phyloP scores from a whole-genome alignment of 2,797 vertebrate genomes.

The Florisuga fusca region DNA sequence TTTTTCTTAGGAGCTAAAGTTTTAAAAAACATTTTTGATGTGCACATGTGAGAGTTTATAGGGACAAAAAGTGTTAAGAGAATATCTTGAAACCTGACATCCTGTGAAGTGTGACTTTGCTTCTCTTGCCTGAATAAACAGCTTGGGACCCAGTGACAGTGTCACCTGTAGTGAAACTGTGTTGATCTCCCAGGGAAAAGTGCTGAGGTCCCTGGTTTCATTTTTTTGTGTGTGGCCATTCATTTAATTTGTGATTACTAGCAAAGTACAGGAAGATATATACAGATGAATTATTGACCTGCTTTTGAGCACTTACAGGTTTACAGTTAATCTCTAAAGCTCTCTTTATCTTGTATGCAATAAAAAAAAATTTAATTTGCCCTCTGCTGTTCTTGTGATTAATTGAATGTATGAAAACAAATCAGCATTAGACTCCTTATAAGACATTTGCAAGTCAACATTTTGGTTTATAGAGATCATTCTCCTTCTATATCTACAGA shows the following conservation, averaged over 20 bases:
- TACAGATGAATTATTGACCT: slow-evolving; percentile 76
- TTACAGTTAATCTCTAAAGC: slow-evolving; percentile 58
- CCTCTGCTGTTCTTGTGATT: slow-evolving; percentile 27
- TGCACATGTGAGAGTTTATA: not conserved
- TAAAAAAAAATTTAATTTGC: slow-evolving; percentile 48
- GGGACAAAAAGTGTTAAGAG: not conserved
- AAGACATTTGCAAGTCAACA: not conserved
- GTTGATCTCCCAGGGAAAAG: not conserved
- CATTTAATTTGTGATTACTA: slow-evolving; percentile 66
- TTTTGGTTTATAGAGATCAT: not conserved
- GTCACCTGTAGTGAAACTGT: not conserved
- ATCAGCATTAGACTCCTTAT: not conserved
- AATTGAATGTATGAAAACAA: slow-evolving; percentile 21
- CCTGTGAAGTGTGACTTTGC: not conserved
- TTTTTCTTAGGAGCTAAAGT: not conserved
- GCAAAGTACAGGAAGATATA: slow-evolving; percentile 54
- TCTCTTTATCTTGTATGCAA: slow-evolving; percentile 29
- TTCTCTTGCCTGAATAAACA: not conserved
- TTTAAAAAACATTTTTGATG: not conserved
- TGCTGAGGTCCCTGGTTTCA: not conserved
- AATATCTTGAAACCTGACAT: not conserved
- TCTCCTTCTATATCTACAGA: not conserved
- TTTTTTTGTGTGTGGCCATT: slow-evolving; percentile 36
- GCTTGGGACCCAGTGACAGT: not conserved
- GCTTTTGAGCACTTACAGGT: slow-evolving; percentile 54